Percentiles rank a stretch among this genome's conserved stretches.
These are phyloP conservation scores for Ecdyonurus torrentis DNA, from an alignment of 2,888 invertebrate genomes.

Conservation along the genomic window DNA sequence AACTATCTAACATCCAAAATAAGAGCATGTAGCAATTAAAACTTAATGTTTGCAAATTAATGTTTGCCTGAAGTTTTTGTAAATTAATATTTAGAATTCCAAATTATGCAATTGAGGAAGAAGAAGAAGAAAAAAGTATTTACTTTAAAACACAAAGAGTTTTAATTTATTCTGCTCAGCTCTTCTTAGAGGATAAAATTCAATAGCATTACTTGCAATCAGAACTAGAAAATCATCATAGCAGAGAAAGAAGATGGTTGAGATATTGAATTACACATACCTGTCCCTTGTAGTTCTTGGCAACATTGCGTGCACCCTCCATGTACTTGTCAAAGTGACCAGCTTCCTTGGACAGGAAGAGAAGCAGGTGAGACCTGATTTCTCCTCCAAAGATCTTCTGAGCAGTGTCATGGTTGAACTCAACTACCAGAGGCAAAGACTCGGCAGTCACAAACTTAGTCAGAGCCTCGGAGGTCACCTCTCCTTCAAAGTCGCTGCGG, in stretches of 20 bases:
- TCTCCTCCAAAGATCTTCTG: constrained; percentile 97
- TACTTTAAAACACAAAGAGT: too few relatives aligned
- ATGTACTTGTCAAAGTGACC: constrained; percentile 68
- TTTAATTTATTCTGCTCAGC: neutral
- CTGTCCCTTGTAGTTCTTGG: constrained; percentile 78
- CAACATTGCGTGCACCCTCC: constrained; percentile 62
- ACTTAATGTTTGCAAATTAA: neutral
- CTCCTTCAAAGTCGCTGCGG: constrained; percentile 53
- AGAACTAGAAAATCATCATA: neutral
- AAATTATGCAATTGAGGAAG: too few relatives aligned
- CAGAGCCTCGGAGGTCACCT: constrained; percentile 40
- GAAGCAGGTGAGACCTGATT: constrained; percentile 87
- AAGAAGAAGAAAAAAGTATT: too few relatives aligned
- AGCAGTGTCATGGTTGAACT: constrained; percentile 95
- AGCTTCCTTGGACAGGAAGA: constrained; percentile 85
- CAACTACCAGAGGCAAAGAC: constrained; percentile 78
- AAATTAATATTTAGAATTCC: too few relatives aligned
- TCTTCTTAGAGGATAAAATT: neutral
- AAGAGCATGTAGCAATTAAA: neutral
- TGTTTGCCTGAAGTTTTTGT: neutral
- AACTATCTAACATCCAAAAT: neutral
- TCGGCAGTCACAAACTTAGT: constrained; percentile 71
- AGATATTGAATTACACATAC: constrained; percentile 21
- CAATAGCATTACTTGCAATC: neutral
- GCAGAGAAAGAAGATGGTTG: neutral